A percentile compares a stretch with the other conserved stretches of the same genome.
phyloP scores from a whole-genome alignment of 2,888 invertebrate species.

The Dicyrtoma fusca region DNA sequence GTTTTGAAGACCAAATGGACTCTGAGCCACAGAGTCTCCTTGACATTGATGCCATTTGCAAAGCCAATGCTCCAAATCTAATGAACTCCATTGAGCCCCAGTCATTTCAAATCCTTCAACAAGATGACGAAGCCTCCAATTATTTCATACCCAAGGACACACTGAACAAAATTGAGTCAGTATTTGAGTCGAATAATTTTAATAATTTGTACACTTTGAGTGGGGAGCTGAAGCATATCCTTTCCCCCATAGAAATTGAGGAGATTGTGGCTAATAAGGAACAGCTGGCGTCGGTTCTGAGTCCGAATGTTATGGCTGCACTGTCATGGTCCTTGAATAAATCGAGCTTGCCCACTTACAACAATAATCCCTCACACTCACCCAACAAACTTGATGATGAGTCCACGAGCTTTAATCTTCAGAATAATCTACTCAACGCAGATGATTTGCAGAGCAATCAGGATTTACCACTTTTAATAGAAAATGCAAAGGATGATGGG shows the following conservation, averaged over 20 bases:
- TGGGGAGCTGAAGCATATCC: constrained; percentile 58
- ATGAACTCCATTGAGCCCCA: constrained; percentile 40
- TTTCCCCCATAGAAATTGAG: constrained; percentile 58
- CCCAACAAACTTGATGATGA: constrained; percentile 11
- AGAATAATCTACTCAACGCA: constrained; percentile 17
- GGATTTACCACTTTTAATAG: constrained; percentile 12
- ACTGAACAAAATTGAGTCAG: constrained; percentile 50
- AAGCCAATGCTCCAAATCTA: constrained; percentile 52
- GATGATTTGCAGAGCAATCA: background rate
- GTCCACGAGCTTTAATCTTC: constrained; percentile 24
- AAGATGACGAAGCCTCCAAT: constrained; percentile 48
- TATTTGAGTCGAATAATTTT: constrained; percentile 56
- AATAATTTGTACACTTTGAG: constrained; percentile 58
- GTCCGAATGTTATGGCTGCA: constrained; percentile 57
- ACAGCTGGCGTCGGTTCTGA: constrained; percentile 57
- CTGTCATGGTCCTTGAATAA: constrained; percentile 56
- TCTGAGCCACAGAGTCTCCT: constrained; percentile 36
- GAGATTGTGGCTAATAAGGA: constrained; percentile 58
- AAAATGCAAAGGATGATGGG: constrained; percentile 14
- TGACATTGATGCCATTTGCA: constrained; percentile 54
- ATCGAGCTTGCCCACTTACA: constrained; percentile 49
- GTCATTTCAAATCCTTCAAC: constrained; percentile 35
- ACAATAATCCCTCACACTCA: background rate
- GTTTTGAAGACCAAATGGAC: constrained; percentile 20
- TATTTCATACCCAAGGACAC: constrained; percentile 52